Percentiles rank a stretch among this genome's conserved stretches.
Conservation (phyloP, 2,888 invertebrate species). For the Aelia acuminata region DNA sequence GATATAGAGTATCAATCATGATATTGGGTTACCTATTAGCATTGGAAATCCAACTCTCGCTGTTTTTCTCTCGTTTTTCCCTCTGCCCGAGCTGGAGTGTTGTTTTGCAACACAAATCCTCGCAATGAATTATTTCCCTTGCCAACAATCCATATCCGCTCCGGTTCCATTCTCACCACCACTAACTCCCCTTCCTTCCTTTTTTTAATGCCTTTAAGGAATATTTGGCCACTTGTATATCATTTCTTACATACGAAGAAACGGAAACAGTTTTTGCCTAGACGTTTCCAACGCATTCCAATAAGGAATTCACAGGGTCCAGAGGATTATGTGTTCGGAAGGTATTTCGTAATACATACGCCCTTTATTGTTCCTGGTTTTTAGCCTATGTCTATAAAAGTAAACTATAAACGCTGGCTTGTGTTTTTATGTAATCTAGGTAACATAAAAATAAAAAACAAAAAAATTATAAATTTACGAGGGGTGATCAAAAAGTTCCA, state of each 20-base stretch:
- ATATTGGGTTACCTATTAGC: conserved; percentile 22
- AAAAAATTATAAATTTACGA: too few species aligned
- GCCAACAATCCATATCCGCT: conserved; percentile 15
- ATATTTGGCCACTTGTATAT: not conserved
- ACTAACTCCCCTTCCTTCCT: not conserved
- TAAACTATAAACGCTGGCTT: too few species aligned
- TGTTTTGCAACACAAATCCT: conserved; percentile 46
- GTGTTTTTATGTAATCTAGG: too few species aligned
- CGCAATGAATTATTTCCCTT: conserved; percentile 19
- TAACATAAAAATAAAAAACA: too few species aligned
- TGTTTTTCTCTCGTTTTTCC: conserved; percentile 39
- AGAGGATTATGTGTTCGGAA: too few species aligned
- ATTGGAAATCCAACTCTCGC: not conserved
- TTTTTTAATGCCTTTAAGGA: not conserved
- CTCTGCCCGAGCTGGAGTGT: not conserved
- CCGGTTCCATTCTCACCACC: conserved; percentile 20
- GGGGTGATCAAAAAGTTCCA: too few species aligned
- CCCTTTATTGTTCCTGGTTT: too few species aligned
- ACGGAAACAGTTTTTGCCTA: not conserved
- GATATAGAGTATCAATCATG: conserved; percentile 21
- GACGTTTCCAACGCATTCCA: not conserved
- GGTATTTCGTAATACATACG: not conserved
- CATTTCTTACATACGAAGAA: not conserved
- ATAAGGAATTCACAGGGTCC: not conserved
- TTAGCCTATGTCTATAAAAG: too few species aligned